These are phyloP conservation scores for Rhopalosiphum nymphaeae DNA, from an alignment of 2,888 invertebrate genomes.

Conservation along the genomic window DNA sequence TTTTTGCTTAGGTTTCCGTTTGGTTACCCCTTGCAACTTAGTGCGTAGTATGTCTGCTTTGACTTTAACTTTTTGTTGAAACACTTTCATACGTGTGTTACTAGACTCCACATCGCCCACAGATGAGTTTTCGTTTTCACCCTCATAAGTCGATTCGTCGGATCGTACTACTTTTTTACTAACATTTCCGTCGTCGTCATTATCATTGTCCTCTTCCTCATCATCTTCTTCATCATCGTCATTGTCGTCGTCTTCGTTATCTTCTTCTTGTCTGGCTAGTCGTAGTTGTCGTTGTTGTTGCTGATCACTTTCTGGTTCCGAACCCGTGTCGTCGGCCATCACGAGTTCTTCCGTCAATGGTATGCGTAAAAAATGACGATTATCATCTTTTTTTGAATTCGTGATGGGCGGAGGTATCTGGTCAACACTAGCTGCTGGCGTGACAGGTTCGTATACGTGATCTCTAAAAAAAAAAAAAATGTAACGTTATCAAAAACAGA, in stretches of 20 bases:
- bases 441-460: conserved; percentile 93
- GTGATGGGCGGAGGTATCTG: conserved; percentile 70
- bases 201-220: conserved; percentile 70
- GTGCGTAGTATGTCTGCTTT: conserved; percentile 72
- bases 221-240: conserved; percentile 71
- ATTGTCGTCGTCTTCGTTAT: conserved; percentile 69
- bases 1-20: conserved; percentile 71
- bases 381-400: conserved; percentile 15
- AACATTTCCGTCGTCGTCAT: conserved; percentile 69
- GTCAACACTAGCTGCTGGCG: conserved; percentile 75
- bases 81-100: conserved; percentile 78
- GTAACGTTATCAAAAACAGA: not conserved
- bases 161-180: conserved; percentile 72
- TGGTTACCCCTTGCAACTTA: conserved; percentile 66
- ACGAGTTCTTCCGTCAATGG: conserved; percentile 67
- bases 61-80: conserved; percentile 77
- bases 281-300: not conserved
- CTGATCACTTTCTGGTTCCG: conserved; percentile 72
- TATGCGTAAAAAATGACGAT: conserved; percentile 67
- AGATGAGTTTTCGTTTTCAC: conserved; percentile 76
- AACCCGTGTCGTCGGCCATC: conserved; percentile 67
- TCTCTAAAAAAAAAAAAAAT: conserved; percentile 78
- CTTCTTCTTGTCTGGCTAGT: conserved; percentile 66
- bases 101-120: conserved; percentile 73
- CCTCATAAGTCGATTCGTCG: conserved; percentile 72